Evolutionary conservation across 2,113 vertebrate genomes (phyloP).

Genomic region (Aptenodytes patagonicus): DNA sequence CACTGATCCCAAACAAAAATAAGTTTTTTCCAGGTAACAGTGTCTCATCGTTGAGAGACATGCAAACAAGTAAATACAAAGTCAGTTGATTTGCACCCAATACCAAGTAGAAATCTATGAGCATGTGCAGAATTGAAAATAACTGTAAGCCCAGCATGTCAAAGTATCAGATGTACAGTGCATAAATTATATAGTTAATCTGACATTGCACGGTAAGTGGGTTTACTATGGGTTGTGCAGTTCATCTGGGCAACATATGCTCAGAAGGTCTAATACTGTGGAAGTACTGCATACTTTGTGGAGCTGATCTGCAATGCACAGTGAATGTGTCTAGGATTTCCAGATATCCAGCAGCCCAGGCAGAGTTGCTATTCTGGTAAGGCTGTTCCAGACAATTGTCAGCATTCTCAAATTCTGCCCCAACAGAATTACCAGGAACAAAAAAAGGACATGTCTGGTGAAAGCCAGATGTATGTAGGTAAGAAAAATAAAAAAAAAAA

Average conservation of each 20-base stretch:
- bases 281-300: background rate
- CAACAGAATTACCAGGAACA: background rate
- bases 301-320: background rate
- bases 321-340: background rate
- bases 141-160: background rate
- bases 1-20: background rate
- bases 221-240: background rate
- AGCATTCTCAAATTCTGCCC: background rate
- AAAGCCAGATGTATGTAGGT: background rate
- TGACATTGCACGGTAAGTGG: background rate
- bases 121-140: background rate
- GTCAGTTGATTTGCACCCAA: background rate
- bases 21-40: background rate
- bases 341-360: background rate
- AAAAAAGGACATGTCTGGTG: background rate
- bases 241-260: slow-evolving; percentile 45
- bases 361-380: background rate
- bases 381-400: background rate
- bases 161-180: background rate
- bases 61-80: background rate
- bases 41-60: background rate
- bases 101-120: background rate
- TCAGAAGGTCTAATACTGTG: background rate
- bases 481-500: background rate
- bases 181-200: background rate